Base-by-base conservation (phyloP, 2,797 vertebrate species). In the Syndactyla subalaris region DNA sequence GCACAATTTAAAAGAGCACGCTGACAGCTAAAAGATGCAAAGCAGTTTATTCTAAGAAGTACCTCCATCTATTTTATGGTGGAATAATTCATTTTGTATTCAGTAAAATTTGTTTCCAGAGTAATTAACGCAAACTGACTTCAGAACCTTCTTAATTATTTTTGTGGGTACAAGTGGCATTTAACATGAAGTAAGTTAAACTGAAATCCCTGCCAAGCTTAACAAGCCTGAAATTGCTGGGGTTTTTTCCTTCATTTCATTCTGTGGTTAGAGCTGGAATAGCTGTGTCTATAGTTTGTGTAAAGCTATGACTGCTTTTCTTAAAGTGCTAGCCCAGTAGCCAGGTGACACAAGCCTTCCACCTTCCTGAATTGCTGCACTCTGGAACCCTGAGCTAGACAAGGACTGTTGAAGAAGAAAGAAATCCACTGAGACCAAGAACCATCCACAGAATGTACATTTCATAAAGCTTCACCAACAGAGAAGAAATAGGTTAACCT, bases 1-100 rank as follows among this genome's bases (percentile, higher is more conserved):
- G 81, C 3, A 54, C 38, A 72, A 68, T 84, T 75, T 81, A 76
- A 66, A 88, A 86, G 52, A 79, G 63, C 67, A 74, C 2, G 54
- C 92, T 95, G 81, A 87, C 82, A 94, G 85, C 77, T 79, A 59
- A 73, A 85, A 95, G 80, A 96, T 97, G 95, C 80, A 92, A 94
- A 95, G 73, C 21, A 90, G 85, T 57, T 95, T 92, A 88, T 95
- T 92, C 92, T 84, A 73, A 85, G 70, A 93, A 95, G 73, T 71
- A 84, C 32, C 67, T 94, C 43, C 57, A 45, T 70, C 41, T 94
- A 46, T 57, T 85, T 90, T 79, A 82, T 16, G 41, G 80, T 61
- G 26, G 77, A 94, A 92, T 93, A 92, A 94, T 92, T 94, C 3
- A 88, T 90, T 90, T 59, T 39, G 27, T 52, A 87, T 85, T 85